Evolutionary conservation across 2,888 invertebrate genomes (phyloP).

Genomic region (Dryomyza anilis): DNA sequence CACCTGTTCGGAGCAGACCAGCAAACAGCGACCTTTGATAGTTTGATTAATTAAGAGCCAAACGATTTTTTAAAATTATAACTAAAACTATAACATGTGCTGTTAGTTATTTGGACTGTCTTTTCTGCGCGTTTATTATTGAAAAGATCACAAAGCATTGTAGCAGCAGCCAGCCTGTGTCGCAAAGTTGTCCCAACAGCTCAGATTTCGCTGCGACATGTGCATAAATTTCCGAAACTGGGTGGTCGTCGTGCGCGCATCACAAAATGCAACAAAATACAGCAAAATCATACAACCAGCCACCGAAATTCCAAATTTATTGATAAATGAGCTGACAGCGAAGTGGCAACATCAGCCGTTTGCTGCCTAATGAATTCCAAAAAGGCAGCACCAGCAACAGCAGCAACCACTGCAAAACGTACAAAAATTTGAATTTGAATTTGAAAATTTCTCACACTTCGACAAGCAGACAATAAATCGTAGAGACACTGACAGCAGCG

Average conservation of each 20-base stretch:
- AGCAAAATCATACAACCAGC: background rate
- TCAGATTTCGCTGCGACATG: conserved; percentile 20
- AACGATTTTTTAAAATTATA: no score
- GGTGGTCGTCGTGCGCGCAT: conserved; percentile 22
- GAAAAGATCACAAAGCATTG: background rate
- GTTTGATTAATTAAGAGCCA: no score
- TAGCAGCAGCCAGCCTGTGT: no score
- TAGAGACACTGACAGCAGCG: conserved; percentile 10
- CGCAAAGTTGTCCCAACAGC: conserved; percentile 5
- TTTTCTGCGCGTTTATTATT: background rate
- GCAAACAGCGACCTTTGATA: no score
- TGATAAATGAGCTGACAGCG: conserved; percentile 34
- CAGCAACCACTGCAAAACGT: conserved; percentile 24
- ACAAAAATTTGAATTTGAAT: no score
- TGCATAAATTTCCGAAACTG: conserved; percentile 16
- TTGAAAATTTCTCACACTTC: conserved; percentile 58
- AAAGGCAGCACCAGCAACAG: conserved; percentile 4
- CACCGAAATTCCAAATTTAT: conserved; percentile 22
- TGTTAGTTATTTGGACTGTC: background rate
- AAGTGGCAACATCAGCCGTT: background rate
- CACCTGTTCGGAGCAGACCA: no score
- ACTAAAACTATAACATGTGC: no score
- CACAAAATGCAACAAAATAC: background rate
- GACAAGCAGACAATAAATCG: conserved; percentile 44
- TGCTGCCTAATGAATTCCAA: background rate